Base-by-base conservation (phyloP, 2,888 invertebrate species). In the Griposia aprilina region DNA sequence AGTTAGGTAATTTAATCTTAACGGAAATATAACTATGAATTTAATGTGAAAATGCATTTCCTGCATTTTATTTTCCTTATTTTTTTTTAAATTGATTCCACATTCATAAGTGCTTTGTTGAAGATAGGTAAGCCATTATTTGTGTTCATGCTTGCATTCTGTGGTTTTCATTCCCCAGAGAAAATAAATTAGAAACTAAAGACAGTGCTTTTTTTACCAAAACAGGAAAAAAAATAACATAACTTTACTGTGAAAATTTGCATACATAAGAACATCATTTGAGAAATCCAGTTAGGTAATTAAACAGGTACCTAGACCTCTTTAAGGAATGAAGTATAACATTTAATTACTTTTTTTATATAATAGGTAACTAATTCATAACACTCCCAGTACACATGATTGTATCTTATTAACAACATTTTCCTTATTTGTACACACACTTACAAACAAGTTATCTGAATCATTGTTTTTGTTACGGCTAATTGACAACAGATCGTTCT, bases 401-500 rank as follows among this genome's bases (percentile, higher is more conserved):
- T 17, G 41, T 26, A 30, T 45, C 17, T 20, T 45, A 5, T 6
- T 59, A 13, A 30, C 30, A 23, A 55, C 20, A n/a, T 55, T 71
- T 52, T 80, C 65, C 78, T 55, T 72, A 69, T 74, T 52, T 63
- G n/a, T 45, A 48, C 6, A 71, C 5, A 23, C 6, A 71, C 5
- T 20, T 26, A 26, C 26, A 65, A 63, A 68, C 55, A 57, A 55
- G 2, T 68, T 63, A 72, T 59, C 36, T 11, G n/a, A 63, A 78
- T 70, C n/a, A 70, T 59, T 79, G 30, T 78, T 66, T 59, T 78
- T 48, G 52, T 63, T 57, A 30, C 23, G 45, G 15, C 57, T 74
- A 45, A 45, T 57, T 17, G 50, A 30, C 23, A 74, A 26, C 23
- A 23, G 11, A 17, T 50, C 6, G 13, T 66, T 36, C n/a, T 13